phyloP scores from a whole-genome alignment of 2,113 vertebrate genomes.

The Oceanodroma tethys region DNA sequence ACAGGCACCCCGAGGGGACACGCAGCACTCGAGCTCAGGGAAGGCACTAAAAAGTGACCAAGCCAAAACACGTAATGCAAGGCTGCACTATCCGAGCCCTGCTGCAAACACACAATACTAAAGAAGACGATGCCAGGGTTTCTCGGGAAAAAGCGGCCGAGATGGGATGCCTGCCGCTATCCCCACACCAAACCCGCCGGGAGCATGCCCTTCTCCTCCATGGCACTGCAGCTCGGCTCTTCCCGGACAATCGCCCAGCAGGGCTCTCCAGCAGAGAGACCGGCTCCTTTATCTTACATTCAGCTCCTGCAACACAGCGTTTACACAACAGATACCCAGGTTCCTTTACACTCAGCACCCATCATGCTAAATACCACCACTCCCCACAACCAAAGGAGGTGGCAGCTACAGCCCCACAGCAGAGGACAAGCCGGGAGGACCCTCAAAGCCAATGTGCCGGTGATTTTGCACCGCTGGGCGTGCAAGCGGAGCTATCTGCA shows the following conservation, averaged over 20 bases:
- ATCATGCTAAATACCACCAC: rapidly evolving
- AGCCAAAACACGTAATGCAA: background rate
- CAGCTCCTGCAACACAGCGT: background rate
- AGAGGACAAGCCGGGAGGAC: background rate
- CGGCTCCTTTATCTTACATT: background rate
- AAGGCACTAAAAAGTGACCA: background rate
- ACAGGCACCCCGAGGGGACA: background rate
- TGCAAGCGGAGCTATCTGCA: background rate
- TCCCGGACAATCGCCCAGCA: background rate
- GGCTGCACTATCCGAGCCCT: background rate
- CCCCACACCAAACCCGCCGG: background rate
- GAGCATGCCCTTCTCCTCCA: background rate
- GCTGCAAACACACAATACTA: background rate
- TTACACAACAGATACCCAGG: background rate
- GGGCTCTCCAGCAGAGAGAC: background rate
- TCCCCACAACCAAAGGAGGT: background rate
- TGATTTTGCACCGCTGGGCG: rapidly evolving
- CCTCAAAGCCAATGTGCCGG: rapidly evolving
- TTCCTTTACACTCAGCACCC: background rate
- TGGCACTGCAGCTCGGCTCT: rapidly evolving
- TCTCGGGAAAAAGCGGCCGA: background rate
- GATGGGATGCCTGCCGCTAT: background rate
- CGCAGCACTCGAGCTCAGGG: background rate
- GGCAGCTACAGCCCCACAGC: background rate
- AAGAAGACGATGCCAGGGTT: background rate